These are phyloP conservation scores for Eupithecia tripunctaria DNA, from an alignment of 2,888 invertebrate species.

Conservation along the genomic window DNA sequence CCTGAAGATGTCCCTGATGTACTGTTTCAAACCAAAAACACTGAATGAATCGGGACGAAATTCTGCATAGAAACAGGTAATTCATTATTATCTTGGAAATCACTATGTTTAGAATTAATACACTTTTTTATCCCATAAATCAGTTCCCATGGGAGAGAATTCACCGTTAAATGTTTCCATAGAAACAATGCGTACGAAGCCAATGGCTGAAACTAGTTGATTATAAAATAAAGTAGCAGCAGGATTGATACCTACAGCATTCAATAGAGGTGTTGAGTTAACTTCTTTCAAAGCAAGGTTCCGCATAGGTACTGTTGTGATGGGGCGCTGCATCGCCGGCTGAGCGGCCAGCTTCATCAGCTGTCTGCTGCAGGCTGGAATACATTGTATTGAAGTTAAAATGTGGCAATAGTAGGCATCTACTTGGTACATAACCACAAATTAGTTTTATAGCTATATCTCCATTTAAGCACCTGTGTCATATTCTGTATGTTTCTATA, in stretches of 20 bases:
- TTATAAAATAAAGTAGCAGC: neutral
- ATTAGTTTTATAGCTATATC: neutral
- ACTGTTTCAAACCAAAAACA: too few relatives aligned
- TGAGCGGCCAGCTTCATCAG: conserved; percentile 63
- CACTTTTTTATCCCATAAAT: too few relatives aligned
- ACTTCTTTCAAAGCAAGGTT: conserved; percentile 52
- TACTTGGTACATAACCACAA: neutral
- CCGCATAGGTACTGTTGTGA: conserved; percentile 52
- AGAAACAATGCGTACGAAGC: too few relatives aligned
- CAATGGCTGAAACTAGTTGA: too few relatives aligned
- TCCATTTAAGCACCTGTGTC: neutral
- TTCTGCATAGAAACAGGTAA: too few relatives aligned
- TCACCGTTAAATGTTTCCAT: too few relatives aligned
- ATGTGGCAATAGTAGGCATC: neutral
- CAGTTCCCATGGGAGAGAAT: too few relatives aligned
- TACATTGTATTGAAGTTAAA: neutral
- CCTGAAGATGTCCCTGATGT: too few relatives aligned
- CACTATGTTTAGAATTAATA: too few relatives aligned
- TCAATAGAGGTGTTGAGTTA: conserved; percentile 63
- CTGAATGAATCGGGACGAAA: too few relatives aligned
- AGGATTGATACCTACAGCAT: conserved; percentile 61
- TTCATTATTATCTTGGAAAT: too few relatives aligned
- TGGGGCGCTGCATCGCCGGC: conserved; percentile 53
- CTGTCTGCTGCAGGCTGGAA: conserved; percentile 69
- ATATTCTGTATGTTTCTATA: neutral